Conservation (phyloP, 2,888 invertebrate genomes). For the Drosophila mimetica region DNA sequence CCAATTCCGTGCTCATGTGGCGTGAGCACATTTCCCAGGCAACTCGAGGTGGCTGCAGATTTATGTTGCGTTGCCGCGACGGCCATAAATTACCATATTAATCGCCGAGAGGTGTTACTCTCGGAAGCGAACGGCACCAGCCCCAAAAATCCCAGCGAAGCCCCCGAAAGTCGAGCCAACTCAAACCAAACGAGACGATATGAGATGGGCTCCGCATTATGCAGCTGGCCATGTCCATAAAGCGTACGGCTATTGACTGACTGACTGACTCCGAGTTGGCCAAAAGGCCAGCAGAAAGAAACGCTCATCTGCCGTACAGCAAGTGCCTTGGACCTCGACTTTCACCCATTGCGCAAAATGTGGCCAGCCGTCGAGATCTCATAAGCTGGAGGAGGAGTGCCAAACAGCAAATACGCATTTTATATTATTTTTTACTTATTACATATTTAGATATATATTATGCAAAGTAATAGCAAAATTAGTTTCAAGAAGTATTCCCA, state of each 20-base stretch:
- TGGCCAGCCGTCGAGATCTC: conserved; percentile 13
- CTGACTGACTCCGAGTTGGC: conserved; percentile 17
- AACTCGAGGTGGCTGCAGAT: conserved; percentile 32
- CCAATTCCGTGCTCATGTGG: conserved; percentile 8
- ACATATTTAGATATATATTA: no score
- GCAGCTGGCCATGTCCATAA: conserved; percentile 13
- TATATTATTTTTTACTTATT: no score
- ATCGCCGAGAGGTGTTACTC: conserved; percentile 56
- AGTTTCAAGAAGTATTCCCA: no score
- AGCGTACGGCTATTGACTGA: conserved; percentile 10
- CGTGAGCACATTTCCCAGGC: conserved; percentile 32
- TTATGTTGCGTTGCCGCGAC: conserved; percentile 50
- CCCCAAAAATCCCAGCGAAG: neutral
- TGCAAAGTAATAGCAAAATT: no score
- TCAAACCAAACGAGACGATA: conserved; percentile 8
- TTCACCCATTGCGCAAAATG: conserved; percentile 64
- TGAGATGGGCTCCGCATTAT: conserved; percentile 7
- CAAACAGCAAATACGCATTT: no score
- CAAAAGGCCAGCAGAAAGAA: conserved; percentile 31
- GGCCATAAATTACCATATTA: conserved; percentile 63
- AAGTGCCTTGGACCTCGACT: conserved; percentile 47
- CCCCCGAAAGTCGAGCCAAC: conserved; percentile 2
- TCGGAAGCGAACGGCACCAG: conserved; percentile 40
- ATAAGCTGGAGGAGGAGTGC: conserved; percentile 7
- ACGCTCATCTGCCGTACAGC: conserved; percentile 34